Base-by-base conservation (phyloP, 1,140 invertebrate genomes). In the Medauroidea extradentata region DNA sequence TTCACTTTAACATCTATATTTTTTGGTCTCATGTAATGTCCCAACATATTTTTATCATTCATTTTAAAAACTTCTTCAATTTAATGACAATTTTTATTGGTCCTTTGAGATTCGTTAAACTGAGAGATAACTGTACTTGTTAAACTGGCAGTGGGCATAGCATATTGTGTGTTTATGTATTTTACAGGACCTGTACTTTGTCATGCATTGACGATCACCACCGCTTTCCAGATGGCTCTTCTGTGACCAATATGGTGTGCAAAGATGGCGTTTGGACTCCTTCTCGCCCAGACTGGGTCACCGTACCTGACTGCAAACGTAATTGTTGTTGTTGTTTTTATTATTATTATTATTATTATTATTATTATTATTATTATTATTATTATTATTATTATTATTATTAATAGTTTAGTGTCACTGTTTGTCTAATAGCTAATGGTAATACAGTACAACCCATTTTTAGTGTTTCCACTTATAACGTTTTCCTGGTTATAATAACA, bases 281-380 rank as follows among this genome's bases (percentile, higher is more conserved):
- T 0, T 73, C 75, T 0, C 74, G 80, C n/a, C 57, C 72, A 1
- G 80, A 85, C 39, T 83, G 84, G 75, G 67, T 73, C 0, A 71
- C 76, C 0, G 72, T 88, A 24, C 85, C 86, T 0, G 80, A 88
- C 68, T 89, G 87, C 65, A 64, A 78, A 74, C 80, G 85, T 87
- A 76, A 68, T 18, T 48, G 14, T n/a, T n/a, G n/a, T n/a, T n/a
- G n/a, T n/a, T n/a, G n/a, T n/a, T n/a, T n/a, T n/a, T n/a, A n/a
- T n/a, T n/a, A n/a, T n/a, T n/a, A n/a, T n/a, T n/a, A n/a, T n/a
- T n/a, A n/a, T n/a, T n/a, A n/a, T n/a, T n/a, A n/a, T n/a, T n/a
- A n/a, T n/a, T n/a, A n/a, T n/a, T n/a, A n/a, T n/a, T n/a, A n/a
- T n/a, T n/a, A n/a, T n/a, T n/a, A n/a, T n/a, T n/a, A n/a, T n/a